These are phyloP conservation scores for Drosophila obscura DNA, from an alignment of 1,140 invertebrate species.

Conservation along the genomic window DNA sequence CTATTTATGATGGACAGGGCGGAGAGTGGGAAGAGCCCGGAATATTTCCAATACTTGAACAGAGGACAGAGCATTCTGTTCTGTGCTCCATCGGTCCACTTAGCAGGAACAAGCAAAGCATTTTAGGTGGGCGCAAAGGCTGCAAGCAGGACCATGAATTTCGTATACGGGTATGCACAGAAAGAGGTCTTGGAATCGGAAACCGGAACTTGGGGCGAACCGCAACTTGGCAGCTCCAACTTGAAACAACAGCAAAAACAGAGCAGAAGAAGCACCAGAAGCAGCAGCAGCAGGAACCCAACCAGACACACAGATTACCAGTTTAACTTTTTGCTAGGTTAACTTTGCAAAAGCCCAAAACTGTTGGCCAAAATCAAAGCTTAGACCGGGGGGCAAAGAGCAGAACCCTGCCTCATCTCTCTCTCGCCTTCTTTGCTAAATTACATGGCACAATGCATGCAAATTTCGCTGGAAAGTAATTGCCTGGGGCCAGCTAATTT, in stretches of 20 bases:
- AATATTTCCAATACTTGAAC: slow-evolving; percentile 42
- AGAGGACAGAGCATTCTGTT: slow-evolving; percentile 8
- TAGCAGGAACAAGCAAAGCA: slow-evolving; percentile 70
- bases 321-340: slow-evolving; percentile 61
- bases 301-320: slow-evolving; percentile 67
- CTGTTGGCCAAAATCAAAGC: slow-evolving; percentile 51
- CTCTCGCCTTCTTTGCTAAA: slow-evolving; percentile 8
- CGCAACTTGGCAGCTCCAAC: slow-evolving; percentile 58
- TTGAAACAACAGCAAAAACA: slow-evolving; percentile 8
- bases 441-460: slow-evolving; percentile 38
- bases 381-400: background rate
- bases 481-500: slow-evolving; percentile 47
- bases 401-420: background rate
- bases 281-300: slow-evolving; percentile 36
- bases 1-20: slow-evolving; percentile 60
- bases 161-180: slow-evolving; percentile 57
- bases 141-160: slow-evolving; percentile 77
- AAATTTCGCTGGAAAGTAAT: slow-evolving; percentile 54
- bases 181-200: slow-evolving; percentile 74
- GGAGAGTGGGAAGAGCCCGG: slow-evolving; percentile 4
- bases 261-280: background rate
- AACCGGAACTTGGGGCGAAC: slow-evolving; percentile 68
- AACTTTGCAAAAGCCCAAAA: slow-evolving; percentile 49
- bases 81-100: slow-evolving; percentile 39
- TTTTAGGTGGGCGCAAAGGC: slow-evolving; percentile 63